Base-by-base conservation (phyloP, 2,797 vertebrate genomes). In the Phrynocephalus vlangalii region DNA sequence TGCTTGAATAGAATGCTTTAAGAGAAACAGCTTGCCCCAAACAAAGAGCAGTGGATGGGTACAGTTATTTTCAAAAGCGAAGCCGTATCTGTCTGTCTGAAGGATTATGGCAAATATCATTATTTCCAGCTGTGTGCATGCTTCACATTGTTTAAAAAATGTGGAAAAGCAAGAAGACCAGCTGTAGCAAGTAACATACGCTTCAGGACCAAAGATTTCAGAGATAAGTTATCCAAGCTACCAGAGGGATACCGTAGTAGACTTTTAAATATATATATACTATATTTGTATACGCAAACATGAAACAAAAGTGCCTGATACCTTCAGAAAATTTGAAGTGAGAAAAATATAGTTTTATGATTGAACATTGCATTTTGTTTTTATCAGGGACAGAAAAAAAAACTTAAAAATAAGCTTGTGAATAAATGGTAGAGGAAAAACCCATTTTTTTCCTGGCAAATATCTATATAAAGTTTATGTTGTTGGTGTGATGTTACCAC, bases 191-290 rank as follows among this genome's bases (percentile, higher is more conserved):
- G 97, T 93, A 95, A 96, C 97, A 86, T 91, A 94, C 96, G 97
- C 98, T 98, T 97, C 97, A 97, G 98, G 97, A 99, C 98, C 99
- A 99, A 99, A 99, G 98, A 99, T 97, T 97, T 98, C 95, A 96
- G 96, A 96, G 96, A 97, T 96, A 97, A 96, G 95, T 96, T 96
- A 96, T 96, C 96, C 94, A 88, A 95, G 97, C 97, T 94, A 93
- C 95, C 94, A 94, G 94, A 89, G 94, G 83, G 71, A 56, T 63
- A 93, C 82, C 38, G 38, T 44, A 92, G 87, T 93, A 94, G 90
- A 95, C 86, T 90, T 79, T 93, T 60, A 86, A 56, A 63, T 92
- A 84, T 92, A 90, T 92, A 90, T 97, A 79, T 96, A 93, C 95
- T 98, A 96, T 98, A 96, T 98, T 98, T 98, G 97, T 98, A 98